phyloP scores from a whole-genome alignment of 2,113 vertebrate species.

The Kobus ellipsiprymnus region DNA sequence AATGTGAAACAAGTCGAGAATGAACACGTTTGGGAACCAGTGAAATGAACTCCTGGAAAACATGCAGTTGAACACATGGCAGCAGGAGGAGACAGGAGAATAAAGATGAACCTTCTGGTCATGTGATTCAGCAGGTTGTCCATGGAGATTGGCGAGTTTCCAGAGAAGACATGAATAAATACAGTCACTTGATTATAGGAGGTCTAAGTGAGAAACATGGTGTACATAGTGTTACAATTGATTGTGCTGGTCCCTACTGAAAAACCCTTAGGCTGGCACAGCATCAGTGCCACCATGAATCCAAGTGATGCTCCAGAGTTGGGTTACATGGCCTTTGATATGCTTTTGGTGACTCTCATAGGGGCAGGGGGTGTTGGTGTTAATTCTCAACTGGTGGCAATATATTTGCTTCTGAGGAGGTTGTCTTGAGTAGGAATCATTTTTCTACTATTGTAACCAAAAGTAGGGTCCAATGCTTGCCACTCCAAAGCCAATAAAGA shows the following conservation, averaged over 20 bases:
- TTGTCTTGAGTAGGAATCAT: background rate
- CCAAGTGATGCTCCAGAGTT: background rate
- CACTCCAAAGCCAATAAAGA: background rate
- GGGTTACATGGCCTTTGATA: background rate
- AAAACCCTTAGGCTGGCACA: background rate
- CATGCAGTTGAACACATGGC: background rate
- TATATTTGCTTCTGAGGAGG: background rate
- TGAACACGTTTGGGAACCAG: slow-evolving; percentile 21
- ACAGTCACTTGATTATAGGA: background rate
- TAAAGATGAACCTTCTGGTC: background rate
- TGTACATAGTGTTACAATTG: background rate
- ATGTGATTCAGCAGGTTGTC: background rate
- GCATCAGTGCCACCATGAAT: background rate
- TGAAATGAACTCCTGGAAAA: background rate
- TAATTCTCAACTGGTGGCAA: background rate
- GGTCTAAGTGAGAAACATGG: background rate
- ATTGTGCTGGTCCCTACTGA: background rate
- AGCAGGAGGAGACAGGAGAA: background rate
- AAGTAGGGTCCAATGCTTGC: background rate
- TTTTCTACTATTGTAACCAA: background rate
- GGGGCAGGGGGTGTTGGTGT: fast-evolving
- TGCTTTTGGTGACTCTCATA: background rate
- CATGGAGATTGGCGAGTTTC: background rate
- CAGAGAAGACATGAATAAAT: background rate
- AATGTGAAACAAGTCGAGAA: background rate